A percentile compares a stretch with the other conserved stretches of the same genome.
These are phyloP conservation scores for Lipophrys pholis DNA, from an alignment of 2,113 vertebrate genomes.

Conservation along the genomic window DNA sequence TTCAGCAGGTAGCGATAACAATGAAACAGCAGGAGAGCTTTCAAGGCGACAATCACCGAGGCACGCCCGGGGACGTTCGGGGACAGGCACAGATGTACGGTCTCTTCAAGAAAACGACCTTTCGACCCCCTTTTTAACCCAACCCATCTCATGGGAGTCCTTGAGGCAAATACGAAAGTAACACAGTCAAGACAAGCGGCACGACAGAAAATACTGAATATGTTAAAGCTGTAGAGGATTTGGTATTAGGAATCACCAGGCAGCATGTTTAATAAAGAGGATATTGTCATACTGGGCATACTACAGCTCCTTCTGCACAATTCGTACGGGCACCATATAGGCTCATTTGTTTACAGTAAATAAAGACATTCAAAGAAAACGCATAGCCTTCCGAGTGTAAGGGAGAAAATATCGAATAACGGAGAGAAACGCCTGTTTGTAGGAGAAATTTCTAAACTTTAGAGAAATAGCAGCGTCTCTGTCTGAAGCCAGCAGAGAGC, in stretches of 20 bases:
- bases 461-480: neutral
- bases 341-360: neutral
- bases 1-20: conserved; percentile 11
- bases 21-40: conserved; percentile 43
- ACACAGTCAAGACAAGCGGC: conserved; percentile 6
- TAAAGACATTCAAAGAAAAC: neutral
- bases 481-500: conserved; percentile 30
- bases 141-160: conserved; percentile 29
- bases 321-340: neutral
- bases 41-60: conserved; percentile 17
- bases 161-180: conserved; percentile 28
- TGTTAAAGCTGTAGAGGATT: conserved; percentile 6
- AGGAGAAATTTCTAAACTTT: conserved; percentile 18
- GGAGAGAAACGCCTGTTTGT: too few species aligned
- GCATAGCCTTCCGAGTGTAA: too few species aligned
- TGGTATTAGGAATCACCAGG: conserved; percentile 18
- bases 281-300: neutral
- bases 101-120: conserved; percentile 46
- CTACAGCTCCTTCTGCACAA: neutral
- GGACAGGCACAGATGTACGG: conserved; percentile 37
- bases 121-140: conserved; percentile 46
- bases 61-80: neutral
- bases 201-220: conserved; percentile 4
- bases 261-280: neutral
- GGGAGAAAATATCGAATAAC: too few species aligned